Evolutionary conservation across 2,797 vertebrate species (phyloP).

Genomic region (Mastacembelus armatus): DNA sequence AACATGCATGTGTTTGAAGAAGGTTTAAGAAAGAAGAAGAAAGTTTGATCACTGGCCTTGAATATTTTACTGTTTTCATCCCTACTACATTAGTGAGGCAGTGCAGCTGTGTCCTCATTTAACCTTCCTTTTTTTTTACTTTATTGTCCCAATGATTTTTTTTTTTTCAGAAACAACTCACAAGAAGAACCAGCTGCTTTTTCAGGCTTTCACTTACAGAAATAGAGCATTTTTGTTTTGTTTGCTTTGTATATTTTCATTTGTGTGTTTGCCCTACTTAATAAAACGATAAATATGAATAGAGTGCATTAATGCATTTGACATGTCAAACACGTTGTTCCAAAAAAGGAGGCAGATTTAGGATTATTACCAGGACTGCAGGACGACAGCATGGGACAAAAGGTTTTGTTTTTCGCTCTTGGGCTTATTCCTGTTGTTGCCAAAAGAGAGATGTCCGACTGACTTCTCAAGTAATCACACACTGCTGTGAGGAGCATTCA

Average conservation of each 20-base stretch:
- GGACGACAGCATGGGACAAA: constrained; percentile 86
- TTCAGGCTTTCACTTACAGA: neutral
- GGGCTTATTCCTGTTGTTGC: constrained; percentile 70
- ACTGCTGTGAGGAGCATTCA: constrained; percentile 71
- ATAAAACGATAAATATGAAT: neutral
- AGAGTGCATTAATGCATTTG: neutral
- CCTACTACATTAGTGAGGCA: constrained; percentile 64
- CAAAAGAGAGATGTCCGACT: constrained; percentile 72
- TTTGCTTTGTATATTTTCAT: neutral
- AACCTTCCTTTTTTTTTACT: constrained; percentile 58
- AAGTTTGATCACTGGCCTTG: constrained; percentile 80
- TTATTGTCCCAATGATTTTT: constrained; percentile 14
- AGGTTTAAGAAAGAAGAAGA: constrained; percentile 46
- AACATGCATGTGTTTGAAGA: neutral
- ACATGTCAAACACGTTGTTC: constrained; percentile 82
- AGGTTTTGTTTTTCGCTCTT: constrained; percentile 67
- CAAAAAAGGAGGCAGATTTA: constrained; percentile 87
- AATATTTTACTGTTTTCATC: constrained; percentile 75
- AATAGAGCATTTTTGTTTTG: neutral
- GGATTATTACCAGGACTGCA: constrained; percentile 84
- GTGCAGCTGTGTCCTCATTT: constrained; percentile 79
- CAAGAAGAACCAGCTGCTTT: neutral
- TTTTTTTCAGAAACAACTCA: constrained; percentile 18
- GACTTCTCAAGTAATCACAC: constrained; percentile 71
- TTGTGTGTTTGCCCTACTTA: neutral